These are phyloP conservation scores for Eriocheir sinensis DNA, from an alignment of 1,140 invertebrate genomes.

Conservation along the genomic window DNA sequence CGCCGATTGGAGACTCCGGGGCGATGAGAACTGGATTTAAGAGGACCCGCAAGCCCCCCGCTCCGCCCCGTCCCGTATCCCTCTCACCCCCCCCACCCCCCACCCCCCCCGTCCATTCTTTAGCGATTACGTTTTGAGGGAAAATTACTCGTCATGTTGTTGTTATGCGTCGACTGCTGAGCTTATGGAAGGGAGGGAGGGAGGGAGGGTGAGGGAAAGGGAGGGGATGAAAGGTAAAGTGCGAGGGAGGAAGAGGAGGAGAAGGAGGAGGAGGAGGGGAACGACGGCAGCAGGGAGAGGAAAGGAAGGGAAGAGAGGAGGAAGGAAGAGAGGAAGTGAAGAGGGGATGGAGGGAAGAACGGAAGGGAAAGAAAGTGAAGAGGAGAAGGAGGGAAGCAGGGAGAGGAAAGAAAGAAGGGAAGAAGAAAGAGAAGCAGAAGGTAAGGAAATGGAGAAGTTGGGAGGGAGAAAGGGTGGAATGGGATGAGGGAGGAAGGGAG, in stretches of 20 bases:
- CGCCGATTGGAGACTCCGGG: not conserved
- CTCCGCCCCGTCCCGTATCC: not conserved
- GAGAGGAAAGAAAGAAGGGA: not conserved
- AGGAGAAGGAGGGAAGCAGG: not conserved
- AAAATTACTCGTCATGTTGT: slow-evolving; percentile 16
- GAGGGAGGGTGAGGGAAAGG: not conserved
- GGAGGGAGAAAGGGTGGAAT: not conserved
- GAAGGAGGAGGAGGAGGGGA: not conserved
- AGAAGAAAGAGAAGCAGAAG: not conserved
- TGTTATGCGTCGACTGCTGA: not conserved
- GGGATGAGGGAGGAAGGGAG: not conserved
- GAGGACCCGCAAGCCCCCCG: not conserved
- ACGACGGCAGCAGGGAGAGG: not conserved
- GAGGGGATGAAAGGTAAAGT: not conserved
- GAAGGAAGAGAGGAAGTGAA: not conserved
- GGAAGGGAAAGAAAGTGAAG: not conserved
- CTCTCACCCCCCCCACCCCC: not conserved
- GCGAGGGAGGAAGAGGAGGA: not conserved
- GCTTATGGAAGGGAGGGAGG: not conserved
- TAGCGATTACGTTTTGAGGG: not conserved
- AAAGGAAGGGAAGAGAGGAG: not conserved
- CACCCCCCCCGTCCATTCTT: not conserved
- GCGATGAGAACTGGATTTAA: slow-evolving; percentile 1
- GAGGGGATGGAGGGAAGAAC: not conserved
- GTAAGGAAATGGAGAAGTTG: not conserved